Conservation (phyloP, 2,113 vertebrate species). For the Pseudois nayaur region DNA sequence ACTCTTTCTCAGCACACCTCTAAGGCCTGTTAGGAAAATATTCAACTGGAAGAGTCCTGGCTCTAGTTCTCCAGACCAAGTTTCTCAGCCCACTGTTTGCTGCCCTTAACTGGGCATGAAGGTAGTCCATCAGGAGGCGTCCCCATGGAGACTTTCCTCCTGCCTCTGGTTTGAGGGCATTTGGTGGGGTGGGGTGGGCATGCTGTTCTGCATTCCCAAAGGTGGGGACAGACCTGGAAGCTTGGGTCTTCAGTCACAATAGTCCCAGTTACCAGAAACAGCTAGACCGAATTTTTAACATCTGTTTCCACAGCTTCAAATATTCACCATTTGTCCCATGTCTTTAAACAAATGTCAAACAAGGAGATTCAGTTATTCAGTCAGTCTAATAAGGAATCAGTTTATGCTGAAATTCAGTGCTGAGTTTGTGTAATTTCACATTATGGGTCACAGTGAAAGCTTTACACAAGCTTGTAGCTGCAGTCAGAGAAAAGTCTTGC, state of each 20-base stretch:
- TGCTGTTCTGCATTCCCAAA: slow-evolving; percentile 36
- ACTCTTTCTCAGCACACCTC: not conserved
- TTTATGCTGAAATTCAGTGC: slow-evolving; percentile 27
- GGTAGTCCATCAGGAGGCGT: not conserved
- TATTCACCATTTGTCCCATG: slow-evolving; percentile 49
- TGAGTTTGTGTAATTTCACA: slow-evolving; percentile 46
- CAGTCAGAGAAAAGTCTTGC: not conserved
- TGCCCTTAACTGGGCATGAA: slow-evolving; percentile 42
- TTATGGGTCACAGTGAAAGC: not conserved
- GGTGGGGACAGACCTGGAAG: slow-evolving; percentile 3
- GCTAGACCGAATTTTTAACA: slow-evolving; percentile 61
- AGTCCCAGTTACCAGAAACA: slow-evolving; percentile 58
- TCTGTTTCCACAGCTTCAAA: slow-evolving; percentile 64
- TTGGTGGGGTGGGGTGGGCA: not conserved
- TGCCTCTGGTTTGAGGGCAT: slow-evolving; percentile 44
- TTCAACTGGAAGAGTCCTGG: not conserved
- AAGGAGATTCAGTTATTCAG: slow-evolving; percentile 62
- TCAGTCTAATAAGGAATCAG: slow-evolving; percentile 59
- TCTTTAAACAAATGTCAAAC: slow-evolving; percentile 71
- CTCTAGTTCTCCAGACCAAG: not conserved
- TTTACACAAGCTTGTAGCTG: not conserved
- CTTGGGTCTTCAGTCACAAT: slow-evolving; percentile 33
- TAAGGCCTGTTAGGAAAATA: not conserved
- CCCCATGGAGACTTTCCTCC: not conserved
- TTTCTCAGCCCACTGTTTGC: not conserved